phyloP scores from a whole-genome alignment of 2,888 invertebrate species.

The Drosophila formosana region DNA sequence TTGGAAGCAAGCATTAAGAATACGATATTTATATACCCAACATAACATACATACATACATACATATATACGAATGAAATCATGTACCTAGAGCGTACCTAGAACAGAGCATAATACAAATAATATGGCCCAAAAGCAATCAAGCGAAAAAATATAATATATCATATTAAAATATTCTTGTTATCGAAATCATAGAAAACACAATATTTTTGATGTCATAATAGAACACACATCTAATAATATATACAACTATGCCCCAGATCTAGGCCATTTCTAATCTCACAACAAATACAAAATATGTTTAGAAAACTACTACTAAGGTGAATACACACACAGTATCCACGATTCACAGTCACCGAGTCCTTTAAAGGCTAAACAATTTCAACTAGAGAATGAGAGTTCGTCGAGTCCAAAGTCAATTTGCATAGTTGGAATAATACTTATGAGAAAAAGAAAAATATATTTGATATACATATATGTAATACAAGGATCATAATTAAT shows the following conservation, averaged over 20 bases:
- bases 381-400: slow-evolving; percentile 14
- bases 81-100: slow-evolving; percentile 68
- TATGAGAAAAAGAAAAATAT: slow-evolving; percentile 18
- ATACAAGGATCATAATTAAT: slow-evolving; percentile 28
- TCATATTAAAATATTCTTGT: slow-evolving; percentile 18
- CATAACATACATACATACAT: slow-evolving; percentile 8
- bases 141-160: slow-evolving; percentile 18
- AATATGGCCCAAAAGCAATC: slow-evolving; percentile 48
- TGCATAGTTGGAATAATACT: slow-evolving; percentile 42
- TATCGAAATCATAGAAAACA: slow-evolving; percentile 10
- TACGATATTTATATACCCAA: slow-evolving; percentile 14
- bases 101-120: slow-evolving; percentile 29
- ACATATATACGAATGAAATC: slow-evolving; percentile 24
- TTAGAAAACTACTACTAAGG: slow-evolving; percentile 79
- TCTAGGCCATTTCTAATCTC: slow-evolving; percentile 7
- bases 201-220: slow-evolving; percentile 33
- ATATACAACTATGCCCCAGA: slow-evolving; percentile 6
- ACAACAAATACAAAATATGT: slow-evolving; percentile 22
- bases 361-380: slow-evolving; percentile 16
- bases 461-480: slow-evolving; percentile 26
- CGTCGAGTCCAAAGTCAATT: slow-evolving; percentile 66
- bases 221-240: slow-evolving; percentile 15
- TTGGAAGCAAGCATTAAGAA: slow-evolving; percentile 28
- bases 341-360: slow-evolving; percentile 14
- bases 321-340: slow-evolving; percentile 41